Evolutionary conservation across 2,888 invertebrate species (phyloP).

Genomic region (Caenorhabditis sp.): DNA sequence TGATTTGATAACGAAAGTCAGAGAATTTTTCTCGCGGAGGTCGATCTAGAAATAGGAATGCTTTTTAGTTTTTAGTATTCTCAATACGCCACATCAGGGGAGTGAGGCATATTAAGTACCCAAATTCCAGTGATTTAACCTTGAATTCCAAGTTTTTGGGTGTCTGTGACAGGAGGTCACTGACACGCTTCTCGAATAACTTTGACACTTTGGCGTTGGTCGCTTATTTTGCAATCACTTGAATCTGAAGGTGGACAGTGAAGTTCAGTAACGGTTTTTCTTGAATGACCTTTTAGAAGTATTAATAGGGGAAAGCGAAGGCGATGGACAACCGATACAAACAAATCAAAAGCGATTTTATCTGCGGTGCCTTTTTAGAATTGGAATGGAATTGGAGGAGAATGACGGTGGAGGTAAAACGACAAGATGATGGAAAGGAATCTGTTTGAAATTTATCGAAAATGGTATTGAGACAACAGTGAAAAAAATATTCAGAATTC

Average conservation of each 20-base stretch:
- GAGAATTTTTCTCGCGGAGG: constrained; percentile 40
- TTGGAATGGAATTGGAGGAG: background rate
- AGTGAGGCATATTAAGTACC: constrained; percentile 21
- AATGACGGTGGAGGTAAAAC: constrained; percentile 27
- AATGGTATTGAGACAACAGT: no score
- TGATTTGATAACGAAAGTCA: constrained; percentile 49
- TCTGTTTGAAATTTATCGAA: background rate
- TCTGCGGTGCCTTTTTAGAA: background rate
- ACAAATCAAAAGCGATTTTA: constrained; percentile 54
- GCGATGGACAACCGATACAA: constrained; percentile 38
- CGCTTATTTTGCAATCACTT: constrained; percentile 4
- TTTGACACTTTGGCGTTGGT: constrained; percentile 31
- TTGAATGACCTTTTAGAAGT: constrained; percentile 31
- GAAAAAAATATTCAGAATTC: no score
- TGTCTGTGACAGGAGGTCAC: constrained; percentile 38
- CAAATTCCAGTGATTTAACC: constrained; percentile 21
- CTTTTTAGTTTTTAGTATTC: background rate
- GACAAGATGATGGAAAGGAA: background rate
- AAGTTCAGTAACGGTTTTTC: constrained; percentile 42
- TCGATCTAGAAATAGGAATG: constrained; percentile 40
- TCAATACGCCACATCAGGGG: background rate
- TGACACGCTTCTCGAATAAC: constrained; percentile 49
- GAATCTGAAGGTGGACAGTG: background rate
- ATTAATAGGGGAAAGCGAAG: background rate
- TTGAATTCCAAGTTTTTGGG: constrained; percentile 46